Evolutionary conservation across 2,797 vertebrate species (phyloP).

Genomic region (Adelosebastes latens): DNA sequence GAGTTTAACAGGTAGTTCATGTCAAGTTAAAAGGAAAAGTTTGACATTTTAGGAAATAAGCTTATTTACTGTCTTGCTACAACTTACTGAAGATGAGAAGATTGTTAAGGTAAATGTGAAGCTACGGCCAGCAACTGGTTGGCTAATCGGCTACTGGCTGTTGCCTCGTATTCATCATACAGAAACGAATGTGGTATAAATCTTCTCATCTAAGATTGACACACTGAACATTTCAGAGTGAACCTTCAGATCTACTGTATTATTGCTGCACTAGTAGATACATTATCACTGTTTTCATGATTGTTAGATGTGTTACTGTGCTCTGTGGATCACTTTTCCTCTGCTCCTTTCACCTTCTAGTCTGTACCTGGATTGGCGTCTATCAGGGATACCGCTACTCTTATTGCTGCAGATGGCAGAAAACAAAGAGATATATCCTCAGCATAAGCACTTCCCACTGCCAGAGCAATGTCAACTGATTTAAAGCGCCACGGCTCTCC

Average conservation of each 20-base stretch:
- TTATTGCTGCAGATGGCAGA: slow-evolving; percentile 53
- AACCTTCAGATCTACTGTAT: neutral
- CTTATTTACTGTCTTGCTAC: no score
- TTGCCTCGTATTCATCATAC: neutral
- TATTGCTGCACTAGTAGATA: neutral
- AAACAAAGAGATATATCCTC: slow-evolving; percentile 64
- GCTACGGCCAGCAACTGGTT: no score
- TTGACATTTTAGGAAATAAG: no score
- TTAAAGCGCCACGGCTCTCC: slow-evolving; percentile 71
- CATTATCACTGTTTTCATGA: neutral
- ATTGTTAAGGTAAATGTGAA: no score
- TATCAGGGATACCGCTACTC: slow-evolving; percentile 12
- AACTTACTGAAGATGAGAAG: no score
- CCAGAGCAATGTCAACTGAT: slow-evolving; percentile 77
- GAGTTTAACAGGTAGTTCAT: neutral
- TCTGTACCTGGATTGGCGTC: neutral
- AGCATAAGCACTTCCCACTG: slow-evolving; percentile 65
- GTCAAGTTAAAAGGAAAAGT: neutral
- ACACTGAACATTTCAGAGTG: neutral
- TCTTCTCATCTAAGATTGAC: neutral
- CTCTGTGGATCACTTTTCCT: neutral
- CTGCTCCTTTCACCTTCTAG: neutral
- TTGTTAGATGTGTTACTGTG: neutral
- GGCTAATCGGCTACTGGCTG: neutral
- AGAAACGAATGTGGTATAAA: neutral